Percentiles rank a stretch among this genome's conserved stretches.
Evolutionary conservation across 2,888 invertebrate genomes (phyloP).

Genomic region (Cremastinae sp.): DNA sequence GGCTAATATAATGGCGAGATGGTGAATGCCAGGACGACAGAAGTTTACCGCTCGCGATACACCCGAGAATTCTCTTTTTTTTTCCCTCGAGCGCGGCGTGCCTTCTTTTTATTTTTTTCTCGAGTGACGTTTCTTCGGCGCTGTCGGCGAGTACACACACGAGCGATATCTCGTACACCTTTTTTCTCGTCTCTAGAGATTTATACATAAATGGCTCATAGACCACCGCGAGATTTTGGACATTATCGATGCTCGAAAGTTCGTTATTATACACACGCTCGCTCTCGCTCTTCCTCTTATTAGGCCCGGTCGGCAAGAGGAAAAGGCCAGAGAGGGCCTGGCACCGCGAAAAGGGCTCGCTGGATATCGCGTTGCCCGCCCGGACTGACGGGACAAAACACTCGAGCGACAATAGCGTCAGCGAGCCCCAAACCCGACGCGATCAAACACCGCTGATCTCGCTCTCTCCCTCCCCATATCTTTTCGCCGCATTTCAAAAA

Average conservation of each 20-base stretch:
- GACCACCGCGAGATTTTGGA: constrained; percentile 20
- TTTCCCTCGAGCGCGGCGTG: constrained; percentile 35
- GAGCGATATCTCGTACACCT: constrained; percentile 2
- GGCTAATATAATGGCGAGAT: constrained; percentile 18
- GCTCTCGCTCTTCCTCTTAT: constrained; percentile 17
- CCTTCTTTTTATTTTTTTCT: constrained; percentile 13
- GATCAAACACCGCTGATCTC: constrained; percentile 58
- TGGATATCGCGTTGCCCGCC: constrained; percentile 79
- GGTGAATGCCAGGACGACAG: constrained; percentile 39
- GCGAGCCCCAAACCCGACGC: constrained; percentile 48
- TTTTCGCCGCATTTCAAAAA: neutral
- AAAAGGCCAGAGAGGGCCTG: constrained; percentile 32
- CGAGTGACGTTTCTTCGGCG: too few species aligned
- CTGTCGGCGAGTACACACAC: constrained; percentile 27
- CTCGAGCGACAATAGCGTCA: constrained; percentile 73
- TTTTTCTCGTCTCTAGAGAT: neutral
- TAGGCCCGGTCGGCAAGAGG: constrained; percentile 64
- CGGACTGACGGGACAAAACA: constrained; percentile 80
- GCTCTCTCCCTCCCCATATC: constrained; percentile 16
- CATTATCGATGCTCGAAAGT: constrained; percentile 29
- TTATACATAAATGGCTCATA: neutral
- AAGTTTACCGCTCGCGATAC: constrained; percentile 55
- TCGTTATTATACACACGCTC: constrained; percentile 3
- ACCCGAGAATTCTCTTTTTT: constrained; percentile 29
- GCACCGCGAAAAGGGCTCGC: constrained; percentile 73